These are phyloP conservation scores for Lepidocolaptes lacrymiger DNA, from an alignment of 2,797 vertebrate genomes.

Conservation along the genomic window DNA sequence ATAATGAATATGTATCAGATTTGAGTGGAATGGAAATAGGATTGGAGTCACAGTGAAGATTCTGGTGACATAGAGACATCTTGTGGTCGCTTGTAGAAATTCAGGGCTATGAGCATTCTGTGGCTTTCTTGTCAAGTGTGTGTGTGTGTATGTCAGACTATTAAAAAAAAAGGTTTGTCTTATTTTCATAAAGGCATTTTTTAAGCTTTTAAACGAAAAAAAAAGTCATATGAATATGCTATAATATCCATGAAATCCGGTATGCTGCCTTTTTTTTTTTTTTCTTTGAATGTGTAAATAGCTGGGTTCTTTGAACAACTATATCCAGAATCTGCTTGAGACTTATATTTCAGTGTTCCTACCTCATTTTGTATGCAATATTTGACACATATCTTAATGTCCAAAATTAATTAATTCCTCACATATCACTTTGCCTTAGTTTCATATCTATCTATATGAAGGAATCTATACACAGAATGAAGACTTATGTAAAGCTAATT, in stretches of 20 bases:
- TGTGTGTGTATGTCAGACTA: not conserved
- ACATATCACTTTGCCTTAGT: not conserved
- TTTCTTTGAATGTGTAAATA: not conserved
- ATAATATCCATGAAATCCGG: not conserved
- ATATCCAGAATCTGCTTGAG: not conserved
- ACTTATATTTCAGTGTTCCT: not conserved
- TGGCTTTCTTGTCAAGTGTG: not conserved
- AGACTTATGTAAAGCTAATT: not conserved
- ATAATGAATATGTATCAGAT: not conserved
- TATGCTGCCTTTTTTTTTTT: not conserved
- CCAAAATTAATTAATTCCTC: not conserved
- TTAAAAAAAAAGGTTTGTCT: not conserved
- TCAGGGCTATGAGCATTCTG: not conserved
- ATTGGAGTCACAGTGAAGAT: not conserved
- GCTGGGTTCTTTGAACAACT: not conserved
- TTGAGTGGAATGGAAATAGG: not conserved
- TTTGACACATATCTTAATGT: not conserved
- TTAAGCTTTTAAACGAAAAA: not conserved
- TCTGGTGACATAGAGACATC: slow-evolving; percentile 75
- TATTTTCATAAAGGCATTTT: not conserved
- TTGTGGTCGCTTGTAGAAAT: slow-evolving; percentile 70
- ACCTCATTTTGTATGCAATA: not conserved
- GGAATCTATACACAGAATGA: not conserved
- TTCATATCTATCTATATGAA: rapidly evolving
- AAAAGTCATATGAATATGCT: not conserved